These are phyloP conservation scores for Trachelipus rathkii DNA, from an alignment of 1,140 invertebrate genomes.

Conservation along the genomic window DNA sequence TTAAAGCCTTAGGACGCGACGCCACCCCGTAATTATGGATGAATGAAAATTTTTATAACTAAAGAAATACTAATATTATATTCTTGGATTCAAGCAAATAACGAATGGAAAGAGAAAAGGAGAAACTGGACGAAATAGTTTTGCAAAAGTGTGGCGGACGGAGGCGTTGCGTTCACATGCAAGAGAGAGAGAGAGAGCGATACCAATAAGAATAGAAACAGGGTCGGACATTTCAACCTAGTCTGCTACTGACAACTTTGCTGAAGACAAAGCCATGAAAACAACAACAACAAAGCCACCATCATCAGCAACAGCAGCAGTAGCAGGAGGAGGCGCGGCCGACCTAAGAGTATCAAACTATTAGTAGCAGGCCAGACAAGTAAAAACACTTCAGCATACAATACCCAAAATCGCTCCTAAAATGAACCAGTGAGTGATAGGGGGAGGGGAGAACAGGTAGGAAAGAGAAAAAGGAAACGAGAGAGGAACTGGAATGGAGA, in stretches of 20 bases:
- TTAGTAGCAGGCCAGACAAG: slow-evolving; percentile 54
- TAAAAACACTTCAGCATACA: slow-evolving; percentile 49
- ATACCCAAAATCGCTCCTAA: slow-evolving; percentile 45
- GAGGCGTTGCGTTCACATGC: not conserved
- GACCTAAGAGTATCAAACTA: slow-evolving; percentile 50
- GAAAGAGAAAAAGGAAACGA: not conserved
- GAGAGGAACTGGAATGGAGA: not conserved
- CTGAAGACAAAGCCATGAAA: too few species aligned
- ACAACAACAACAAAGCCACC: slow-evolving; percentile 47
- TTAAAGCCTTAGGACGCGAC: too few species aligned
- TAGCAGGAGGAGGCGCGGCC: slow-evolving; percentile 47
- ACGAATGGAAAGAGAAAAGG: too few species aligned
- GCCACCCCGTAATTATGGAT: too few species aligned
- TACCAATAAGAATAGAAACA: slow-evolving; percentile 85
- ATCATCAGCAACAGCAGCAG: slow-evolving; percentile 58
- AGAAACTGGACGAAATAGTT: not conserved
- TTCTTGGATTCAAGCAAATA: too few species aligned
- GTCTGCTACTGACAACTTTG: slow-evolving; percentile 55
- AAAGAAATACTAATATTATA: too few species aligned
- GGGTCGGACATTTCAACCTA: slow-evolving; percentile 81
- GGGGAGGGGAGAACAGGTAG: not conserved
- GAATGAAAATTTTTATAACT: too few species aligned
- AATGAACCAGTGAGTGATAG: slow-evolving; percentile 21
- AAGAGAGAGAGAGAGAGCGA: slow-evolving; percentile 56
- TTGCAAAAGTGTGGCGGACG: not conserved